Conservation (phyloP, 2,113 vertebrate genomes). For the Gobiocypris rarus region DNA sequence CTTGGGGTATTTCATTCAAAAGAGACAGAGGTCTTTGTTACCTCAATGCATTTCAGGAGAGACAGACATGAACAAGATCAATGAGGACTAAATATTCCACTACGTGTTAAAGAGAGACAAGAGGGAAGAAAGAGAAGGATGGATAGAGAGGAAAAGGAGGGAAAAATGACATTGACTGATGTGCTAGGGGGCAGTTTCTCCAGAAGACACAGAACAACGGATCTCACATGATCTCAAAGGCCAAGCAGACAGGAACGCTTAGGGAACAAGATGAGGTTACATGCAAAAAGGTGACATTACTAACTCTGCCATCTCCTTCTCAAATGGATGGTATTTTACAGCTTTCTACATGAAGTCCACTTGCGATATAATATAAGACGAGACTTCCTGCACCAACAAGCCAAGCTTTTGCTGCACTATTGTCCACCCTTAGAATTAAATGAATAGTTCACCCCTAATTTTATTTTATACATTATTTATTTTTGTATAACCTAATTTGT, state of each 20-base stretch:
- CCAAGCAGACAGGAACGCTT: constrained; percentile 9
- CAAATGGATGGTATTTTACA: background rate
- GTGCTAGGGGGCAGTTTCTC: background rate
- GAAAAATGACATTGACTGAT: background rate
- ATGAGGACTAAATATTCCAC: constrained; percentile 23
- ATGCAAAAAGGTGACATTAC: constrained; percentile 21
- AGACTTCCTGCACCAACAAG: background rate
- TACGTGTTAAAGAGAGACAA: constrained; percentile 28
- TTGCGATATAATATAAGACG: background rate
- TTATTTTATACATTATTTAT: too few relatives aligned
- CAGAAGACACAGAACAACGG: constrained; percentile 16
- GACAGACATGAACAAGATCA: constrained; percentile 46
- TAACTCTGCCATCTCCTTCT: background rate
- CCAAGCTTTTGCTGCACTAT: background rate
- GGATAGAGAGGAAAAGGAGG: background rate
- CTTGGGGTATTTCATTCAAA: constrained; percentile 33
- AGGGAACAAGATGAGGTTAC: constrained; percentile 5
- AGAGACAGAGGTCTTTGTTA: constrained; percentile 27
- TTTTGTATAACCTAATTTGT: too few relatives aligned
- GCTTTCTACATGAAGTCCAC: background rate
- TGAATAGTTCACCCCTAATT: background rate
- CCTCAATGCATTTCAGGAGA: constrained; percentile 5
- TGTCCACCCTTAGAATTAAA: background rate
- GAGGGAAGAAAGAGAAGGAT: background rate
- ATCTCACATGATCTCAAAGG: background rate